Evolutionary conservation across 2,888 invertebrate genomes (phyloP), one percentile per base, ranked within the genome.

Genomic region (Dasysyrphus albostriatus): DNA sequence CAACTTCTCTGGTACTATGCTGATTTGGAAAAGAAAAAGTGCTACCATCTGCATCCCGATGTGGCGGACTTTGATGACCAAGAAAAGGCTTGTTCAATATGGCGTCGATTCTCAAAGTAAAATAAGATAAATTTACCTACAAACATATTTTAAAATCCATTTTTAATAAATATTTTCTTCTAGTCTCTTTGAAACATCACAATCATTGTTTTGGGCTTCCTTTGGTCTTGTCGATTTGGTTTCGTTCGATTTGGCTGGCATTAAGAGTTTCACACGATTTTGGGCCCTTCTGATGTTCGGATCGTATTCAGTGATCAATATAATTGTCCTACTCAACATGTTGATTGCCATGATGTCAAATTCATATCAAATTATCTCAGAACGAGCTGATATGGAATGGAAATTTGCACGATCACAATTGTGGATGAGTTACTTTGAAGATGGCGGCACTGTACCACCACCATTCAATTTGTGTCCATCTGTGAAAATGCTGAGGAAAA

Each of bases 331-430:
- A 34, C 95, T 99, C 88, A 99, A 99, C 93, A 98, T 99, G 96
- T 95, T 99, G 51, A 99, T 99, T 91, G 99, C 99, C 91, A 99
- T 99, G 99, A 99, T 99, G 98, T 98, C 98, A 83, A 99, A 98
- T 93, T 99, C 98, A 0, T 99, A 99, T 93, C 98, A 98, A 93
- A 97, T 98, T 88, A 99, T 99, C 90, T 98, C 98, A 90, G 98
- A 98, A 94, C 95, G 98, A 91, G 96, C 98, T 4, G 99, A 99
- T 91, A 96, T 96, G 0, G 98, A 99, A 93, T 99, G 99, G 99
- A 99, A 99, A 93, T 99, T 98, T 91, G 98, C 98, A 0, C 94
- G 99, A 63, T 98, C 98, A 88, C 97, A 97, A 91, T 93, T 99
- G 59, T 99, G 99, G 98, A 98, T 99, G 94, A 98, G 98, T 89